These are phyloP conservation scores for Acanthaster planci DNA, from an alignment of 35 echinoderm and acorn worm species.

Conservation along the genomic window DNA sequence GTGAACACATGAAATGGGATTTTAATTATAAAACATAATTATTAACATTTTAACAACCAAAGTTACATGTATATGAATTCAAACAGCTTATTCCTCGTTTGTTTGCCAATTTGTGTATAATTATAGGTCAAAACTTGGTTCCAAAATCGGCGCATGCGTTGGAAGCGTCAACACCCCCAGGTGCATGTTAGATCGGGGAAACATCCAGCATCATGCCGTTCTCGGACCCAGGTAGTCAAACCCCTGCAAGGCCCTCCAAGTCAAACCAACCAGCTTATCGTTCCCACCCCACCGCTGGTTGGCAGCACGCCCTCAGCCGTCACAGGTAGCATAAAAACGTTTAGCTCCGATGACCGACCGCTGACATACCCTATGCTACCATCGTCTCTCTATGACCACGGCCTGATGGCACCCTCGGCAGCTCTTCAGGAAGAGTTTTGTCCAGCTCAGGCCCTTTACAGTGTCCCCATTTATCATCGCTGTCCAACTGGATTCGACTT, in stretches of 20 bases:
- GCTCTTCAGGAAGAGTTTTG: neutral
- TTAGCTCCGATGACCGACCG: neutral
- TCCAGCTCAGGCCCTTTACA: neutral
- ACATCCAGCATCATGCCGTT: neutral
- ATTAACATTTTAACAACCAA: too few species aligned
- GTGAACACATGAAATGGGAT: too few species aligned
- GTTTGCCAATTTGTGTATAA: too few species aligned
- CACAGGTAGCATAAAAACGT: neutral
- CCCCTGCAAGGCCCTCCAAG: neutral
- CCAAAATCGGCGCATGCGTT: constrained; percentile 48
- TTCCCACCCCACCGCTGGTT: neutral
- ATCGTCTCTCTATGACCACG: neutral
- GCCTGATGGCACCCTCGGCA: neutral
- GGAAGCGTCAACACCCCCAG: constrained; percentile 26
- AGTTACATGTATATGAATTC: too few species aligned
- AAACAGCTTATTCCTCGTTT: too few species aligned
- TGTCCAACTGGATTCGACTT: constrained; percentile 4
- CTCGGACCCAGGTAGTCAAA: neutral
- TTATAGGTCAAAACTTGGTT: constrained; percentile 55
- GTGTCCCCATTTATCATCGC: neutral
- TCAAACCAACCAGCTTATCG: neutral
- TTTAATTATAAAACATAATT: too few species aligned
- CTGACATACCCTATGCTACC: neutral
- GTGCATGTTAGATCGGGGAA: neutral
- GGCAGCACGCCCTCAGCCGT: neutral